These are phyloP conservation scores for Latrodectus hesperus DNA, from an alignment of 2,888 invertebrate species.

Conservation along the genomic window DNA sequence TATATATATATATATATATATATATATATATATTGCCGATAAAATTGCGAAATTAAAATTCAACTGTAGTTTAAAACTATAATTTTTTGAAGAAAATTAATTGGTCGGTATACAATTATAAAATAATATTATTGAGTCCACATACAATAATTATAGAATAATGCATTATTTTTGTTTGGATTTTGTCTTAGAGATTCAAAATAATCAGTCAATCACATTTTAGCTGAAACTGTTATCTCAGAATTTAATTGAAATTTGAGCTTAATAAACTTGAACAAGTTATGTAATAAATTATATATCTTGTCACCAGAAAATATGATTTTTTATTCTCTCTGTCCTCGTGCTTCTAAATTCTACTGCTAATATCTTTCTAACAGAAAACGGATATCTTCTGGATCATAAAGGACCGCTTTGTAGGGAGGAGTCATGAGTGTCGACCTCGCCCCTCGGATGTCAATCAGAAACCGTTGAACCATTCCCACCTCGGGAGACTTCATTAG, in stretches of 20 bases:
- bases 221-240: not conserved
- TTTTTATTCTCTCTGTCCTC: not conserved
- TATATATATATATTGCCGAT: no score
- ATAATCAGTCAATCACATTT: not conserved
- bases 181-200: not conserved
- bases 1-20: no score
- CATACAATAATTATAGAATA: no score
- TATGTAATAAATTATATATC: not conserved
- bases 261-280: not conserved
- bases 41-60: no score
- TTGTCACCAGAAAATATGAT: not conserved
- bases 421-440: not conserved
- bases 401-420: conserved; percentile 32
- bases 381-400: no score
- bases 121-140: no score
- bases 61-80: no score
- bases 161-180: not conserved
- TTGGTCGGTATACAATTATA: no score
- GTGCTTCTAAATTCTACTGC: not conserved
- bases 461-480: conserved; percentile 18
- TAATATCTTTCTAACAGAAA: no score
- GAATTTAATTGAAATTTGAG: not conserved
- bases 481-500: conserved; percentile 28
- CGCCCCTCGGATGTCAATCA: conserved; percentile 26
- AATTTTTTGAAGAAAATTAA: no score